These are phyloP conservation scores for Hyphantria cunea DNA, from an alignment of 1,140 invertebrate genomes.

Conservation along the genomic window DNA sequence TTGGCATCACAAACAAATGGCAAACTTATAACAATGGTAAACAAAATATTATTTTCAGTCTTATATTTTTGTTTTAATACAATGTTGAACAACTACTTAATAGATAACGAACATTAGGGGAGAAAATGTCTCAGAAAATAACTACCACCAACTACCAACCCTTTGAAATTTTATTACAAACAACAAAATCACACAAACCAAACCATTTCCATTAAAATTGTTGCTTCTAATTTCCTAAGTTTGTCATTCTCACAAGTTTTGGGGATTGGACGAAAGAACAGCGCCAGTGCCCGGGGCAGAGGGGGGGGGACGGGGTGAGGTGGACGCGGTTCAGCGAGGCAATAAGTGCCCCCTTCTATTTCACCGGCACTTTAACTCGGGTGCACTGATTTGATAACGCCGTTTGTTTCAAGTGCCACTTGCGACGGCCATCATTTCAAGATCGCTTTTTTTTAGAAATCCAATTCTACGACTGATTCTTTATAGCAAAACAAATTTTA, in stretches of 20 bases:
- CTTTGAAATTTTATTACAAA: slow-evolving; percentile 14
- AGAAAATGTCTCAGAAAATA: slow-evolving; percentile 9
- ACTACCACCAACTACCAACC: slow-evolving; percentile 2
- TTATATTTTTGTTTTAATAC: slow-evolving; percentile 19
- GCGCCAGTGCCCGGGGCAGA: neutral
- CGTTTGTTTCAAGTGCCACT: slow-evolving; percentile 71
- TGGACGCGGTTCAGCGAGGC: slow-evolving; percentile 44
- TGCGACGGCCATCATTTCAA: slow-evolving; percentile 54
- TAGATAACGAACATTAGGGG: neutral
- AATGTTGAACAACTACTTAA: slow-evolving; percentile 20
- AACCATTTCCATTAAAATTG: slow-evolving; percentile 28
- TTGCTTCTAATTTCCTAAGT: slow-evolving; percentile 31
- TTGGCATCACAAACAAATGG: slow-evolving; percentile 5
- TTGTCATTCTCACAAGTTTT: slow-evolving; percentile 24
- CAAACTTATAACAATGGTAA: no score
- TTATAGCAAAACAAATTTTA: slow-evolving; percentile 18
- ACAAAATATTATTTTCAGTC: no score
- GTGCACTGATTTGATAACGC: slow-evolving; percentile 79
- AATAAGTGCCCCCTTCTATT: slow-evolving; percentile 75
- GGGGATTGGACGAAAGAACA: slow-evolving; percentile 27
- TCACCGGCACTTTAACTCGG: slow-evolving; percentile 72
- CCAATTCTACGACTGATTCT: slow-evolving; percentile 25
- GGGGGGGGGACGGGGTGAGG: slow-evolving; percentile 27
- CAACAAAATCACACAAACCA: slow-evolving; percentile 17
- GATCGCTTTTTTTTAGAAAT: slow-evolving; percentile 47